A percentile compares a stretch with the other conserved stretches of the same genome.
These are phyloP conservation scores for Atopsyche davidsoni DNA, from an alignment of 1,140 invertebrate genomes.

Conservation along the genomic window DNA sequence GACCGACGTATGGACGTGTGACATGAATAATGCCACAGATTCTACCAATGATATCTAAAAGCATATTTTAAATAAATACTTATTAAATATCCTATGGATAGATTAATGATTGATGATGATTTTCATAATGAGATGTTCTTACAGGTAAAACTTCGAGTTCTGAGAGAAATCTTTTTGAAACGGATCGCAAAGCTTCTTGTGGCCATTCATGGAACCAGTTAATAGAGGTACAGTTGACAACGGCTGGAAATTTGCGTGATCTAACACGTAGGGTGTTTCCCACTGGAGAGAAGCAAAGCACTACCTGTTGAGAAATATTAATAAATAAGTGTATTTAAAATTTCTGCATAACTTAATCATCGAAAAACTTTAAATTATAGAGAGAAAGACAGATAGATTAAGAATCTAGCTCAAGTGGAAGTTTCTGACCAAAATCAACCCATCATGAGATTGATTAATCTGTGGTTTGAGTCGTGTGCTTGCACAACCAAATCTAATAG, in stretches of 20 bases:
- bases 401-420: too few relatives aligned
- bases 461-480: too few relatives aligned
- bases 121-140: too few relatives aligned
- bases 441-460: too few relatives aligned
- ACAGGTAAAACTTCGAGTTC: constrained; percentile 67
- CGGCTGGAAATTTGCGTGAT: constrained; percentile 85
- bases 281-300: constrained; percentile 89
- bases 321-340: neutral
- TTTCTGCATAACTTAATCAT: too few relatives aligned
- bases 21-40: constrained; percentile 82
- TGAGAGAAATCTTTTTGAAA: constrained; percentile 75
- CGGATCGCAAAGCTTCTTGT: constrained; percentile 80
- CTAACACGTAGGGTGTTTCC: constrained; percentile 78
- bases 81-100: neutral
- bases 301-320: constrained; percentile 43
- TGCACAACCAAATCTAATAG: too few relatives aligned
- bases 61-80: constrained; percentile 14
- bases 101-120: too few relatives aligned
- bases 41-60: constrained; percentile 50
- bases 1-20: constrained; percentile 81
- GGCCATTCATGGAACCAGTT: constrained; percentile 98
- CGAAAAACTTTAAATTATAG: too few relatives aligned
- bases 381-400: too few relatives aligned
- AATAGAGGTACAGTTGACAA: constrained; percentile 90
- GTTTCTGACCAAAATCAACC: too few relatives aligned